Base-by-base conservation (phyloP, 2,113 vertebrate genomes). In the Scytalopus superciliaris region DNA sequence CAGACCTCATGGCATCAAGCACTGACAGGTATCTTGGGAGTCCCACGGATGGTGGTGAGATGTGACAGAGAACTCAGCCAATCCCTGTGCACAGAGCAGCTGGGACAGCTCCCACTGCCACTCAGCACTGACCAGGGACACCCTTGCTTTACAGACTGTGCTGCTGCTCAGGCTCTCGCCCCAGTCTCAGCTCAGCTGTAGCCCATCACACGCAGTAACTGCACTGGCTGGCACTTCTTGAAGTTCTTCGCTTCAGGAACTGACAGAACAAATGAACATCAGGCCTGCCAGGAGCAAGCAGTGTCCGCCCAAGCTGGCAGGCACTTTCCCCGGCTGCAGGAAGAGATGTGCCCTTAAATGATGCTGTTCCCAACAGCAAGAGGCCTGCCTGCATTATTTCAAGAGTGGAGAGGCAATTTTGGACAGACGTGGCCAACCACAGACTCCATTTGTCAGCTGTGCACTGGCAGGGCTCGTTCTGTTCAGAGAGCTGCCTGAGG, bases 381-480 rank as follows among this genome's bases (percentile, higher is more conserved):
- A 74, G 25, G 31, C 25, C 60, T 66, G 53, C 14, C 40, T 84
- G 52, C 3, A 0, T n/a, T 40, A 28, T 24, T 44, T 22, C 22
- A 19, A 49, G 47, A 40, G 23, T 3, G 9, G 19, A 42, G 22
- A 55, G 78, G 25, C 1, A 24, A 57, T 35, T 90, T 59, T 37
- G 53, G 37, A 12, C 44, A 35, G 53, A 52, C 2, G 1, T 16
- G 60, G 50, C n/a, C 19, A 45, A 8, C 22, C 2, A 1, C 3
- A 60, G 12, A 9, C 17, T 59, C 35, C 15, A 4, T n/a, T 78
- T 69, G 25, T 33, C 2, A 1, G 2, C 0, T 40, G 35, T 11
- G 30, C n/a, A 3, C 37, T 25, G 35, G 19, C 45, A 62, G 53
- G 27, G 19, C 1, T 0, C 33, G 1, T 24, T 40, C n/a, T 55